These are phyloP conservation scores for Cinclus cinclus DNA, from an alignment of 2,113 vertebrate genomes.

Conservation along the genomic window DNA sequence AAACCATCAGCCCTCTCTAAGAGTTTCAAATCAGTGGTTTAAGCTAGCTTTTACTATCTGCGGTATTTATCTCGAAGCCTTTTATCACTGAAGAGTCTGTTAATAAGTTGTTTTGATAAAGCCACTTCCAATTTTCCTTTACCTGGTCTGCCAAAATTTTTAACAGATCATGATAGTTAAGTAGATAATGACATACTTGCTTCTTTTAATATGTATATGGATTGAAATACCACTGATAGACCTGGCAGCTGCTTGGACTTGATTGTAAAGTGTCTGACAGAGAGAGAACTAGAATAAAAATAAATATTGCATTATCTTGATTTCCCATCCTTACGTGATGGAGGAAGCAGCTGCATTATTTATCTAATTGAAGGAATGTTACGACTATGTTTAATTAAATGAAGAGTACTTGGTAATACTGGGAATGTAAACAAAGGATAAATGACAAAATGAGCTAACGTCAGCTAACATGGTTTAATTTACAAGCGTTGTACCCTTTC, in stretches of 20 bases:
- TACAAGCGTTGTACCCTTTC: background rate
- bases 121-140: background rate
- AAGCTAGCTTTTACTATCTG: constrained; percentile 32
- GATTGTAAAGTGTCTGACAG: background rate
- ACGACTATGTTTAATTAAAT: constrained; percentile 28
- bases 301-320: constrained; percentile 50
- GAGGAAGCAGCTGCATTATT: constrained; percentile 43
- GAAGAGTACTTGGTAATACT: background rate
- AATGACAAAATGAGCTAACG: constrained; percentile 28
- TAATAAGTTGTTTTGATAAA: constrained; percentile 42
- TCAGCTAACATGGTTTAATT: constrained; percentile 11
- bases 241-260: background rate
- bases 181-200: constrained; percentile 27
- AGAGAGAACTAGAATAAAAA: constrained; percentile 34
- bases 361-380: constrained; percentile 44
- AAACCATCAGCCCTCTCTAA: background rate
- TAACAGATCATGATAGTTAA: background rate
- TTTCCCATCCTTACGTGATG: background rate
- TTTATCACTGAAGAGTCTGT: constrained; percentile 13
- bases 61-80: constrained; percentile 54
- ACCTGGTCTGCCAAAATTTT: constrained; percentile 16
- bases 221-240: background rate
- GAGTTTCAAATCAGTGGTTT: background rate
- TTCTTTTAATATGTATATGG: background rate
- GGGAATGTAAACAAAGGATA: constrained; percentile 37